These are phyloP conservation scores for Cyphomyrus plagiostoma DNA, from an alignment of 2,113 vertebrate species.

Conservation along the genomic window DNA sequence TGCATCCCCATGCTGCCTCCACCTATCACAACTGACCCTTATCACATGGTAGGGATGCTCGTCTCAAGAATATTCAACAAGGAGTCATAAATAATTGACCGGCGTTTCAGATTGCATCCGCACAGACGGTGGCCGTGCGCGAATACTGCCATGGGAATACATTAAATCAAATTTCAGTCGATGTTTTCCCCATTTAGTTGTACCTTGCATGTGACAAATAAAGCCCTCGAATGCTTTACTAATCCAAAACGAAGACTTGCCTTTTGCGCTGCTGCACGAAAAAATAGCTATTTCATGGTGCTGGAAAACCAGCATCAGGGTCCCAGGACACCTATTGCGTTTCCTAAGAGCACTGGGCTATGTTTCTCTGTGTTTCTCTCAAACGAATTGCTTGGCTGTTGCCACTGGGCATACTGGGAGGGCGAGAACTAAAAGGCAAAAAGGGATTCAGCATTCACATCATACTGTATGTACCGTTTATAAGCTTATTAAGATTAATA, in stretches of 20 bases:
- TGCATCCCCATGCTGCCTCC: neutral
- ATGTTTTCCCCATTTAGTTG: neutral
- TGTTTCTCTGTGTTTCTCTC: neutral
- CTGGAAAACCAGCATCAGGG: neutral
- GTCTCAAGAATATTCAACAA: neutral
- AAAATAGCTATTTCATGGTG: neutral
- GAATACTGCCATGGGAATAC: neutral
- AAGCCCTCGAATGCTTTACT: neutral
- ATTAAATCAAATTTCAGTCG: neutral
- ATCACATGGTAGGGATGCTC: neutral
- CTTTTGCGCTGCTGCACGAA: neutral
- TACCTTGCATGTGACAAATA: neutral
- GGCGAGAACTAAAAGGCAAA: neutral
- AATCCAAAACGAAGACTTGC: neutral
- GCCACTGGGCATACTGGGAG: neutral
- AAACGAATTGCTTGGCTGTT: neutral
- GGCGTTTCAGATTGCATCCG: neutral
- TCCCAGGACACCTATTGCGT: neutral
- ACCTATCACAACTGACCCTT: neutral
- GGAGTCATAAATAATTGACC: conserved; percentile 3
- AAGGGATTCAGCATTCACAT: neutral
- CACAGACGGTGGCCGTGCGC: neutral
- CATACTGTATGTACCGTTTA: neutral
- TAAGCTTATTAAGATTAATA: neutral
- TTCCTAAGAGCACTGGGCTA: neutral